Evolutionary conservation across 1,140 invertebrate genomes (phyloP).

Genomic region (Drosophila subobscura): DNA sequence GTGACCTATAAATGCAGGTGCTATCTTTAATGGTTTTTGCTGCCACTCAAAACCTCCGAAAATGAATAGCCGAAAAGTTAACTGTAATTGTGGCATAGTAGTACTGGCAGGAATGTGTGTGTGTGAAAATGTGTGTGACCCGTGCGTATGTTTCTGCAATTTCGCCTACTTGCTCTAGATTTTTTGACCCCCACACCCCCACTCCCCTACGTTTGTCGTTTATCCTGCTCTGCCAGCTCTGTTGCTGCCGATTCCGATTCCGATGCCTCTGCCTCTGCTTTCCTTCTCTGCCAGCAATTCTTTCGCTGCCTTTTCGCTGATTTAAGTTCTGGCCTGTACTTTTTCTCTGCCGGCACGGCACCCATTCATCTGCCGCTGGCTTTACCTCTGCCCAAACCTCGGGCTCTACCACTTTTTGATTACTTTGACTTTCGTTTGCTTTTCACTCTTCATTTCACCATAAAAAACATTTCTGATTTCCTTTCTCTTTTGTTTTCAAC

Average conservation of each 20-base stretch:
- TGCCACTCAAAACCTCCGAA: neutral
- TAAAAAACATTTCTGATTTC: constrained; percentile 24
- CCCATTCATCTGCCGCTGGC: neutral
- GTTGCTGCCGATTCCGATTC: too few species aligned
- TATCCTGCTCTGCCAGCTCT: too few species aligned
- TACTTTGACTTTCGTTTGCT: constrained; percentile 60
- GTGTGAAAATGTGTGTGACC: constrained; percentile 3
- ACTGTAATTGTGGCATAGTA: too few species aligned
- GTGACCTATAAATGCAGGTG: too few species aligned
- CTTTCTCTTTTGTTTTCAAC: constrained; percentile 16
- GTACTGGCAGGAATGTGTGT: neutral
- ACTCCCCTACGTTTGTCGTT: too few species aligned
- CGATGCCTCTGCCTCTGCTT: too few species aligned
- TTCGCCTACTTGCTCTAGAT: constrained; percentile 58
- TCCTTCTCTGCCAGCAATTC: too few species aligned
- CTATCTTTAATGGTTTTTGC: too few species aligned
- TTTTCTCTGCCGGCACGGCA: too few species aligned
- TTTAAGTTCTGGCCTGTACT: too few species aligned
- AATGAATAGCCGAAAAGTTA: neutral
- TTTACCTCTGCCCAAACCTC: constrained; percentile 10
- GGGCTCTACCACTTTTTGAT: constrained; percentile 48
- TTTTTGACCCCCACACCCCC: constrained; percentile 8
- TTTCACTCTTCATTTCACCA: constrained; percentile 46
- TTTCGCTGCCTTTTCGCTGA: too few species aligned
- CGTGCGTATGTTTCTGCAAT: constrained; percentile 12